Percentiles rank a stretch among this genome's conserved stretches.
Evolutionary conservation across 2,888 invertebrate species (phyloP).

Genomic region (Rhamphomyia laevipes): DNA sequence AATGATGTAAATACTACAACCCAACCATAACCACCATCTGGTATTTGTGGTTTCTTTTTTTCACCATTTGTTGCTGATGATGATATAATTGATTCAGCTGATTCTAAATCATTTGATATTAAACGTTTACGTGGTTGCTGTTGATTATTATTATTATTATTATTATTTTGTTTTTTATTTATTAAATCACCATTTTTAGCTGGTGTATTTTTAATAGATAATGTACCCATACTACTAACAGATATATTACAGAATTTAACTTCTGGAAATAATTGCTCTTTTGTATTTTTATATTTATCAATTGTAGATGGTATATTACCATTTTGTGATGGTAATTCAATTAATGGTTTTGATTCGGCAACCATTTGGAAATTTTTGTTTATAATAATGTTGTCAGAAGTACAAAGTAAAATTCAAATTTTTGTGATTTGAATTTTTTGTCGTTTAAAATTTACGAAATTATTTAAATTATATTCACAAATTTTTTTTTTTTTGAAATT

Average conservation of each 20-base stretch:
- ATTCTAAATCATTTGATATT: constrained; percentile 28
- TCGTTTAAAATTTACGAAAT: too few relatives aligned
- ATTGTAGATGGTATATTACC: constrained; percentile 6
- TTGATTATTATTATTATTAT: constrained; percentile 21
- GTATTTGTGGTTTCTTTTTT: constrained; percentile 34
- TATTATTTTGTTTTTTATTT: constrained; percentile 17
- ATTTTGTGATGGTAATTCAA: neutral
- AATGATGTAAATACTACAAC: constrained; percentile 72
- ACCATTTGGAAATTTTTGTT: constrained; percentile 4
- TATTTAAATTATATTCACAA: too few relatives aligned
- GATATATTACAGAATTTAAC: constrained; percentile 35
- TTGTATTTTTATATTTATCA: constrained; percentile 10
- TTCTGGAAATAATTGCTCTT: constrained; percentile 34
- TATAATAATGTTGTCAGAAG: neutral
- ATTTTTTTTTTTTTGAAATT: too few relatives aligned
- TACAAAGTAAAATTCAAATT: too few relatives aligned
- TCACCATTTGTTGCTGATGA: constrained; percentile 17
- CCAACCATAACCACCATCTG: constrained; percentile 38
- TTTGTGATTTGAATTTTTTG: too few relatives aligned
- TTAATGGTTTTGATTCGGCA: constrained; percentile 1
- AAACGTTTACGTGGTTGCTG: constrained; percentile 28
- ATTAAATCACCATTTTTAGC: neutral
- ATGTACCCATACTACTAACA: constrained; percentile 6
- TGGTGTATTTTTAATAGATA: constrained; percentile 16
- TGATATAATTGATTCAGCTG: constrained; percentile 34